Evolutionary conservation across 2,113 vertebrate genomes (phyloP).

Genomic region (Onychostoma macrolepis): DNA sequence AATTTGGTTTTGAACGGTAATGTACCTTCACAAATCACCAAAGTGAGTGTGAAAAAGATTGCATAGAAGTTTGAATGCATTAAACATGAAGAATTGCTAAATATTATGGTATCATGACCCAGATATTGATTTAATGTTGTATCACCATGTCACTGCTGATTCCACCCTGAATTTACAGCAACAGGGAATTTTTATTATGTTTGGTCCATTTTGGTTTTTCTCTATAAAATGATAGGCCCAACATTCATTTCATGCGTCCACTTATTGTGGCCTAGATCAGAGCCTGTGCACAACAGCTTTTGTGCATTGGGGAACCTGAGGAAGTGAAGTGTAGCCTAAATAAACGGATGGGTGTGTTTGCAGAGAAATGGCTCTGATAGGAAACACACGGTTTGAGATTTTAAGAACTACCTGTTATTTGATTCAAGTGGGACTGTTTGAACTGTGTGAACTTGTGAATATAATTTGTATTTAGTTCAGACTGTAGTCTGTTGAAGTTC

Average conservation of each 20-base stretch:
- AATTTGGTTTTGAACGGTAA: too few relatives aligned
- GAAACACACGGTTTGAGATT: background rate
- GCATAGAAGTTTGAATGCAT: background rate
- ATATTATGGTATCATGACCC: background rate
- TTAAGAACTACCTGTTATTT: background rate
- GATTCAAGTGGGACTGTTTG: background rate
- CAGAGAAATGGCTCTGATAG: background rate
- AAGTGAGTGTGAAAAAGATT: background rate
- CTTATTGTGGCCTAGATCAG: background rate
- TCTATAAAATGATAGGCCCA: background rate
- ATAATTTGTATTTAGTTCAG: background rate
- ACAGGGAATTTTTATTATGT: too few relatives aligned
- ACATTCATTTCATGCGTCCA: background rate
- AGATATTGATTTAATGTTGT: background rate
- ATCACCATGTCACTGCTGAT: background rate
- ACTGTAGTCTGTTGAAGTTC: background rate
- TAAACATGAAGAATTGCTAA: background rate
- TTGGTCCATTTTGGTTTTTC: too few relatives aligned
- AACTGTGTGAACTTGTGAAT: background rate
- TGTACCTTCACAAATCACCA: too few relatives aligned
- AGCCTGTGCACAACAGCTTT: background rate
- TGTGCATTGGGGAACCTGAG: background rate
- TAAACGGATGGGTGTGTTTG: conserved; percentile 30
- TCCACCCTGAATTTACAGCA: background rate
- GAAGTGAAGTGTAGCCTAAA: conserved; percentile 5